Evolutionary conservation across 1,140 invertebrate genomes (phyloP).

Genomic region (Lordiphosa collinella): DNA sequence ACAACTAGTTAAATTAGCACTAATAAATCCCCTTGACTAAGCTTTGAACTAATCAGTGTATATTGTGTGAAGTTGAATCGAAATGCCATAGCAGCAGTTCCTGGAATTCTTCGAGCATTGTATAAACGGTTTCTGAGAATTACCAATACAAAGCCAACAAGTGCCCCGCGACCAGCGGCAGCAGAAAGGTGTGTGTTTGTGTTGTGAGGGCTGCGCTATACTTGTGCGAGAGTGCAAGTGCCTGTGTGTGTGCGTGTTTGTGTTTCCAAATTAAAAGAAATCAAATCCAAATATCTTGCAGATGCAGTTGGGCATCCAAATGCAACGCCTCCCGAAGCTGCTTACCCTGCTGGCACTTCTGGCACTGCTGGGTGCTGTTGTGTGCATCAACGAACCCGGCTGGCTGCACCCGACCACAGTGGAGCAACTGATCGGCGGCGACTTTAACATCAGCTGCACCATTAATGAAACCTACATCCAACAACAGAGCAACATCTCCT

Average conservation of each 20-base stretch:
- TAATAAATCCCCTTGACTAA: not conserved
- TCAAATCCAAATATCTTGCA: conserved; percentile 3
- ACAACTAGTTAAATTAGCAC: conserved; percentile 1
- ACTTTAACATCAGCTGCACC: conserved; percentile 57
- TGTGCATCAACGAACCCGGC: conserved; percentile 32
- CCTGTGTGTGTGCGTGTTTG: not conserved
- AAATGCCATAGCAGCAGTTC: conserved; percentile 68
- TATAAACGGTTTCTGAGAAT: conserved; percentile 71
- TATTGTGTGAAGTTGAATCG: conserved; percentile 5
- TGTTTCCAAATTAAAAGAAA: conserved; percentile 8
- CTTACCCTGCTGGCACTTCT: conserved; percentile 25
- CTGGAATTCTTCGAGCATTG: conserved; percentile 59
- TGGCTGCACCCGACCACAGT: conserved; percentile 37
- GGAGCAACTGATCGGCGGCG: conserved; percentile 44
- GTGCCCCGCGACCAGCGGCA: conserved; percentile 32
- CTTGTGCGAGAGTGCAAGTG: not conserved
- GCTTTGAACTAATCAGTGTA: not conserved
- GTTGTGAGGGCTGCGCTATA: conserved; percentile 27
- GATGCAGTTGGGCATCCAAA: conserved; percentile 10
- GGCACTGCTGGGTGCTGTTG: conserved; percentile 5
- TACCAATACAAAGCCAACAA: conserved; percentile 72
- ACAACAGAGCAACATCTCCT: conserved; percentile 7
- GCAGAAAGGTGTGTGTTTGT: conserved; percentile 51
- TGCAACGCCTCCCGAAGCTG: conserved; percentile 7
- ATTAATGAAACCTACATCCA: conserved; percentile 43